Percentiles rank a stretch among this genome's conserved stretches.
Conservation (phyloP, 2,888 invertebrate genomes). For the Eulithis prunata region DNA sequence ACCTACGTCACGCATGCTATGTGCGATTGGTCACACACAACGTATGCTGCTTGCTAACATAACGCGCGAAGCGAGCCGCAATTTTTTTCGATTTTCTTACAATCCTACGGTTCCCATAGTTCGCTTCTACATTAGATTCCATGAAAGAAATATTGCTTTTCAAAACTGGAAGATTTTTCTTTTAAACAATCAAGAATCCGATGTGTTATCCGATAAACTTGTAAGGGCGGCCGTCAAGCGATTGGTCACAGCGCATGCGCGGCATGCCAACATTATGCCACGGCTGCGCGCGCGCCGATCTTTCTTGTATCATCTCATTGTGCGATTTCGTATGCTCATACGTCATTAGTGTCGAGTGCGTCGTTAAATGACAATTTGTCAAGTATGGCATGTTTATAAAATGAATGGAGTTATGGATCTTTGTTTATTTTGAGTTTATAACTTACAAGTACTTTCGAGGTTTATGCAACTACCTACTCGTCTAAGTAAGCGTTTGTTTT, state of each 20-base stretch:
- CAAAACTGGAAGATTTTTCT: too few species aligned
- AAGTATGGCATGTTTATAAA: slow-evolving; percentile 47
- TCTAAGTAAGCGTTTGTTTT: too few species aligned
- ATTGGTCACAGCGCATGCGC: slow-evolving; percentile 46
- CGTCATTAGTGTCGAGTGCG: slow-evolving; percentile 66
- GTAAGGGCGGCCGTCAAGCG: slow-evolving; percentile 36
- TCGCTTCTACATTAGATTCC: too few species aligned
- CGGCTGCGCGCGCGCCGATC: slow-evolving; percentile 48
- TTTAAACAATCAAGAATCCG: slow-evolving; percentile 15
- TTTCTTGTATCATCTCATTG: slow-evolving; percentile 58
- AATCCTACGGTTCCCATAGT: too few species aligned
- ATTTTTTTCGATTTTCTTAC: too few species aligned
- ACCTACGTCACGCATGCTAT: too few species aligned
- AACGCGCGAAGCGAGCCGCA: too few species aligned
- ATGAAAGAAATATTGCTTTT: too few species aligned
- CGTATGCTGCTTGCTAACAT: too few species aligned
- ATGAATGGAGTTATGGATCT: slow-evolving; percentile 26
- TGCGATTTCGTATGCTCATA: slow-evolving; percentile 70
- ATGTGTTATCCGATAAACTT: slow-evolving; percentile 40
- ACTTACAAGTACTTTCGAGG: too few species aligned
- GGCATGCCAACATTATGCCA: slow-evolving; percentile 32
- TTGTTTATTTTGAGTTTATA: slow-evolving; percentile 19
- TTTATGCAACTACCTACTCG: too few species aligned
- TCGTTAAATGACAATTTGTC: slow-evolving; percentile 55
- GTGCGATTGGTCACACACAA: too few species aligned